Evolutionary conservation across 2,888 invertebrate species (phyloP), one percentile per base, ranked within the genome.

Genomic region (Pollenia angustigena): DNA sequence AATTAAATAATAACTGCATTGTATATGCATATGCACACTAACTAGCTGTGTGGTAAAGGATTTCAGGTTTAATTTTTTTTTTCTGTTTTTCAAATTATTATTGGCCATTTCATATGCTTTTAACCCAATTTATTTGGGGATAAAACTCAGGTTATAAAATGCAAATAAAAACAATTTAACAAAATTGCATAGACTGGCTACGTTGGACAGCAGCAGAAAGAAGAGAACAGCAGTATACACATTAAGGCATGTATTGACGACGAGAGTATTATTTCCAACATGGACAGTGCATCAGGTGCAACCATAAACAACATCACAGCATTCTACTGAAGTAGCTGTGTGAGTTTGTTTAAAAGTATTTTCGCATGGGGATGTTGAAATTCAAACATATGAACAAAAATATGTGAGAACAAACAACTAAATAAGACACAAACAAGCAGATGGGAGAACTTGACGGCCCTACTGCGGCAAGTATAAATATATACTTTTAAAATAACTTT

Each of bases 1-100:
- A 88, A 88, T 88, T 87, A 87, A 86, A 87, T 88, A 85, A 87
- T 74, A 85, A 78, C 72, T 75, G 54, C 46, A 80, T 66, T 44
- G 56, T 16, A 18, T 32, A 32, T 23, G 23, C 23, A 23, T 6
- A 32, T 32, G 32, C 6, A 32, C 32, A 32, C 32, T 4, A 32
- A 9, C n/a, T 68, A 68, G 40, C n/a, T 50, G 58, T n/a, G 46
- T 56, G 44, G n/a, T 12, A 60, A 50, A 58, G 50, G 62, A 62
- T 80, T 52, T 58, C 32, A 23, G 14, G 12, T 54, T 42, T 16
- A 6, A 8, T n/a, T 68, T 68, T 68, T 60, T 75, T 71, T 74
- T 32, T 23, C 23, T 32, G 4, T 60, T 69, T 54, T 16, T 52
- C 32, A 58, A 66, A 18, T 60, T 74, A 52, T 78, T 78, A 81